phyloP scores from a whole-genome alignment of 1,140 invertebrate species.

The Hydropsyche tenuis region DNA sequence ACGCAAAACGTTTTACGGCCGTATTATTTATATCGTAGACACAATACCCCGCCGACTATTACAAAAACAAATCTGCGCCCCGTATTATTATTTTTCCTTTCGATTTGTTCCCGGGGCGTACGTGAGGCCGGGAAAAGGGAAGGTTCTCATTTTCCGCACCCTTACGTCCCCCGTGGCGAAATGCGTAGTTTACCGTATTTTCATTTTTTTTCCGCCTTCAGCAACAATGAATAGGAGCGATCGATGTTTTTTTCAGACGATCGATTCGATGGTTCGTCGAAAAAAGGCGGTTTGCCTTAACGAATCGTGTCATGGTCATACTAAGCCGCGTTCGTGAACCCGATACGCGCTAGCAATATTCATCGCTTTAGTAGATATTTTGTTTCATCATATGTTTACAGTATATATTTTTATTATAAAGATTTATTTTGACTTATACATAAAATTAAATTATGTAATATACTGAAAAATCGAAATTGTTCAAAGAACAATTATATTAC shows the following conservation, averaged over 20 bases:
- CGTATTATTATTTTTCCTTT: constrained; percentile 11
- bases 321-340: constrained; percentile 10
- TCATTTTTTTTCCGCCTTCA: neutral
- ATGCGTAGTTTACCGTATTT: neutral
- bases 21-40: too few species aligned
- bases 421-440: too few species aligned
- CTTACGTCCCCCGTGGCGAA: neutral
- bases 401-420: neutral
- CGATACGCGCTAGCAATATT: constrained; percentile 10
- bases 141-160: constrained; percentile 17
- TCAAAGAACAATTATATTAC: too few species aligned
- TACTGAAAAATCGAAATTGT: too few species aligned
- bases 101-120: constrained; percentile 9
- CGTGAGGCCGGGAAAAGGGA: neutral
- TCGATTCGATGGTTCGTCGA: neutral
- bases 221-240: too few species aligned
- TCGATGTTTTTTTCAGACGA: neutral
- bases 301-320: constrained; percentile 17
- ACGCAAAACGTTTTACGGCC: too few species aligned
- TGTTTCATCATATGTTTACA: neutral
- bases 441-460: too few species aligned
- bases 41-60: too few species aligned
- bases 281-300: neutral
- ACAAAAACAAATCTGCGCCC: too few species aligned
- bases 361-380: neutral